phyloP scores from a whole-genome alignment of 1,140 invertebrate species.

The Galleria mellonella region DNA sequence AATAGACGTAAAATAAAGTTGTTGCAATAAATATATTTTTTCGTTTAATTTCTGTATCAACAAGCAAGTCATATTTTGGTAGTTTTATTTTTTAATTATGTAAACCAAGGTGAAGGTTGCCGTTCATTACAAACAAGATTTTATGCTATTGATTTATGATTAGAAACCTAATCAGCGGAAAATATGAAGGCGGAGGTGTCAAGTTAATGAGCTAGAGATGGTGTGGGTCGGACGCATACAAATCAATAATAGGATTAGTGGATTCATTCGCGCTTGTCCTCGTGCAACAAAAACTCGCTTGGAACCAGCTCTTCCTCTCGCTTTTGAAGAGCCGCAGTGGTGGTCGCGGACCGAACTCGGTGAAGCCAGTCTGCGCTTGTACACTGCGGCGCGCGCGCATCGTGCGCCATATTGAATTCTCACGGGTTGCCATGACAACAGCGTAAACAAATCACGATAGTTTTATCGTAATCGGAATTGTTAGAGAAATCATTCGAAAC shows the following conservation, averaged over 20 bases:
- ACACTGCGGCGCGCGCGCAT: slow-evolving; percentile 55
- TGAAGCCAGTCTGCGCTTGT: slow-evolving; percentile 51
- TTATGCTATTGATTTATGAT: slow-evolving; percentile 4
- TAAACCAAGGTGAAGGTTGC: slow-evolving; percentile 25
- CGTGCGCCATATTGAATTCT: slow-evolving; percentile 53
- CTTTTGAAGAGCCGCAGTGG: slow-evolving; percentile 57
- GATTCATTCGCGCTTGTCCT: slow-evolving; percentile 52
- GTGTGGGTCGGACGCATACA: slow-evolving; percentile 18
- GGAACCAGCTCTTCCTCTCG: slow-evolving; percentile 59
- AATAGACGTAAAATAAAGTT: slow-evolving; percentile 4
- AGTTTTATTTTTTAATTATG: background rate
- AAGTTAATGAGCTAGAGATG: background rate
- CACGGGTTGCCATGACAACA: slow-evolving; percentile 62
- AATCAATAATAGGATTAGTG: slow-evolving; percentile 34
- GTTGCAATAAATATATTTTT: too few relatives aligned
- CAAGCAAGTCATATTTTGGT: background rate
- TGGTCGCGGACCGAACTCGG: slow-evolving; percentile 43
- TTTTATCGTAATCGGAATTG: slow-evolving; percentile 18
- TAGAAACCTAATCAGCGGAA: slow-evolving; percentile 6
- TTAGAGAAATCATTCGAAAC: slow-evolving; percentile 8
- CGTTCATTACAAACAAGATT: background rate
- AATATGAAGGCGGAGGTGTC: slow-evolving; percentile 10
- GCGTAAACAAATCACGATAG: slow-evolving; percentile 40
- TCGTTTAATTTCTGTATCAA: too few relatives aligned
- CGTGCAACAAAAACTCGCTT: slow-evolving; percentile 59